A percentile compares a stretch with the other conserved stretches of the same genome.
Evolutionary conservation across 2,888 invertebrate genomes (phyloP).

Genomic region (Erebia palarica): DNA sequence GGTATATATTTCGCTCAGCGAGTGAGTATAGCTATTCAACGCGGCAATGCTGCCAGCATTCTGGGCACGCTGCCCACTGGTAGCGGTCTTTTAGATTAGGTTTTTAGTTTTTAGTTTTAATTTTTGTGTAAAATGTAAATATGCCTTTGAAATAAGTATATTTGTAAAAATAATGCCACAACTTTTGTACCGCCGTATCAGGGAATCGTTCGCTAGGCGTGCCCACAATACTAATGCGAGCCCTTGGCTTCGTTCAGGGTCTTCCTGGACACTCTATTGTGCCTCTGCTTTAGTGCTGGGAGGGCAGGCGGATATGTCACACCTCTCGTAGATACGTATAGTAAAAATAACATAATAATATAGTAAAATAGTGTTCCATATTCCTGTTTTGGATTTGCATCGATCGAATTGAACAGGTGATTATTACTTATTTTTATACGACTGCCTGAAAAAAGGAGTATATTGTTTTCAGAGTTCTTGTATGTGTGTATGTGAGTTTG

Average conservation of each 20-base stretch:
- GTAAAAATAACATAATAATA: not conserved
- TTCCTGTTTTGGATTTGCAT: conserved; percentile 1
- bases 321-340: not conserved
- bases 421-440: no score
- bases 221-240: conserved; percentile 64
- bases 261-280: conserved; percentile 65
- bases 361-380: not conserved
- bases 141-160: no score
- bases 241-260: conserved; percentile 53
- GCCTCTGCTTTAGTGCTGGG: conserved; percentile 61
- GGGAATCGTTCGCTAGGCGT: conserved; percentile 43
- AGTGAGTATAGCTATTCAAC: no score
- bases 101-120: no score
- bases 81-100: no score
- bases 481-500: no score
- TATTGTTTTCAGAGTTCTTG: no score
- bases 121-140: no score
- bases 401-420: not conserved
- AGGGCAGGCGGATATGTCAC: conserved; percentile 56
- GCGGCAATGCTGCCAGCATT: no score
- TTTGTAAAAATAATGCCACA: conserved; percentile 11
- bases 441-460: no score
- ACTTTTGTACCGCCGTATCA: conserved; percentile 22
- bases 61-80: no score
- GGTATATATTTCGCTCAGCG: no score